Percentiles rank a stretch among this genome's conserved stretches.
phyloP scores from a whole-genome alignment of 2,797 vertebrate species.

The Catharus ustulatus region DNA sequence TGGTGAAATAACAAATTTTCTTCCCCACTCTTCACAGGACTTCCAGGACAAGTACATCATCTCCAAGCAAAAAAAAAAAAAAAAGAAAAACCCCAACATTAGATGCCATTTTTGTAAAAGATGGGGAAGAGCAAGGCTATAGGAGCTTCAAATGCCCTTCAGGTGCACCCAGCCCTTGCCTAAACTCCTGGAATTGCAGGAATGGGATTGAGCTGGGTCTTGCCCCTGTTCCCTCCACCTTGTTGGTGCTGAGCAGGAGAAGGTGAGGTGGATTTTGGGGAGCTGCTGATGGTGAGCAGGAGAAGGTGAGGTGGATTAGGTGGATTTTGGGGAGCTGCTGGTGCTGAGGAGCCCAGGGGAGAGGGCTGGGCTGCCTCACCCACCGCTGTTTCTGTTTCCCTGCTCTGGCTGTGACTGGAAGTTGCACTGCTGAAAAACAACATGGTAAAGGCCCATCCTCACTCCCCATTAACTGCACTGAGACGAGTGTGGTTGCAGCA shows the following conservation, averaged over 20 bases:
- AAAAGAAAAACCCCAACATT: not conserved
- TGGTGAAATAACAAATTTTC: not conserved
- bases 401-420: conserved; percentile 30
- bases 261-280: not conserved
- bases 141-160: not conserved
- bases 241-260: not conserved
- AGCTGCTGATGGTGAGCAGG: not conserved
- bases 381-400: not conserved
- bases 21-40: not conserved
- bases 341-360: not conserved
- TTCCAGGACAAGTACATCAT: not conserved
- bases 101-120: not conserved
- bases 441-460: not conserved
- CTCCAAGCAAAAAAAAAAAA: not conserved
- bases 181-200: not conserved
- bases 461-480: too few relatives aligned
- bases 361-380: not conserved
- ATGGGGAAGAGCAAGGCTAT: not conserved
- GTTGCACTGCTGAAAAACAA: not conserved
- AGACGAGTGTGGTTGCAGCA: not conserved
- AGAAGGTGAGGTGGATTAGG: not conserved
- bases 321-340: not conserved
- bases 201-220: not conserved
- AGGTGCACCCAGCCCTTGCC: not conserved
- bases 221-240: not conserved